Evolutionary conservation across 2,797 vertebrate genomes (phyloP), one percentile per base, ranked within the genome.

Genomic region (Neosilurus hyrtlii): DNA sequence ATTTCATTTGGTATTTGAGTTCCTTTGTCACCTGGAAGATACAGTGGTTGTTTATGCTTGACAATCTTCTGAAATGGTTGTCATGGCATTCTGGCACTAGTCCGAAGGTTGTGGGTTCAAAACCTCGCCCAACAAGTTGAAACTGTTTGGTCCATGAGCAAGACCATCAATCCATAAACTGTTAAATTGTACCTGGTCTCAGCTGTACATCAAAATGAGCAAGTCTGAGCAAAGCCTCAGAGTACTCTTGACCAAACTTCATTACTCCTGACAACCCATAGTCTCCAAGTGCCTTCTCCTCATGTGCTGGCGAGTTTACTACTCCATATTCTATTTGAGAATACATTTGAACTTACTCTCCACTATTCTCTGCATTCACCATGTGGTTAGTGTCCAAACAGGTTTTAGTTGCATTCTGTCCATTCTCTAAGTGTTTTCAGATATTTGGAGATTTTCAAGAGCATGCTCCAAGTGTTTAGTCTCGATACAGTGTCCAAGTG

Each of bases 361-460:
- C 57, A 16, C n/a, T 35, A 15, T 49, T 22, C 4, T 63, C 5
- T 5, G 9, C 75, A n/a, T 78, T 78, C 9, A 63, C 59, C 14
- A 16, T 16, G 74, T 61, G 30, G 6, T 51, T 49, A 16, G 8
- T 49, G 15, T 22, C 57, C 43, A 62, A 16, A 63, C 3, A 10
- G 57, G 24, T 62, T 26, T 12, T 35, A 61, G 22, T 37, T 63
- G 37, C n/a, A 49, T 63, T 63, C 61, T 63, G 14, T 26, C 35
- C 24, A 24, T 61, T 20, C 62, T 79, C 76, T 43, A 65, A 77
- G 59, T 62, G 57, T 62, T 75, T 75, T 75, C 35, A 62, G 57
- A 24, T 35, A 57, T 77, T 77, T 62, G 61, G 76, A 78, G 76
- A 78, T 79, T 52, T 49, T 65, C 35, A 75, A 81, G 65, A 71